phyloP scores from a whole-genome alignment of 1,140 invertebrate species.

The Drosophila truncata region DNA sequence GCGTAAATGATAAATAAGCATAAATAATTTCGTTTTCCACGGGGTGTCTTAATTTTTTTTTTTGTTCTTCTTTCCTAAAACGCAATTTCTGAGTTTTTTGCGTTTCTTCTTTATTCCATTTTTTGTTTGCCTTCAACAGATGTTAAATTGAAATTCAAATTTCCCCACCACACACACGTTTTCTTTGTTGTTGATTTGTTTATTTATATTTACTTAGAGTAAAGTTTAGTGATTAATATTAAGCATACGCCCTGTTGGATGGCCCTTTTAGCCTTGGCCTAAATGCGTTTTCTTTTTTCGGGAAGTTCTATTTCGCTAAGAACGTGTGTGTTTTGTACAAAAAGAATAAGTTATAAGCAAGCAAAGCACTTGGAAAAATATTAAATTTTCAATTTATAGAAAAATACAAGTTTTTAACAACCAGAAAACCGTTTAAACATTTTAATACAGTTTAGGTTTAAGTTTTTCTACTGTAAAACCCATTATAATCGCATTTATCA shows the following conservation, averaged over 20 bases:
- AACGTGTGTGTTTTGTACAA: conserved; percentile 18
- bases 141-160: conserved; percentile 47
- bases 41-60: neutral
- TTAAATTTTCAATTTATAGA: neutral
- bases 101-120: conserved; percentile 23
- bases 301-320: conserved; percentile 29
- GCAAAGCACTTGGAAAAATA: neutral
- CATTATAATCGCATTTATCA: conserved; percentile 9
- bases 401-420: neutral
- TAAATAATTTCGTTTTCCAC: conserved; percentile 64
- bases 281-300: conserved; percentile 34
- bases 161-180: conserved; percentile 6
- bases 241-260: conserved; percentile 36
- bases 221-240: conserved; percentile 42
- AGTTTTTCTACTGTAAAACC: neutral
- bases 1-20: conserved; percentile 81
- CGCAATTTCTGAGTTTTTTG: conserved; percentile 59
- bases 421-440: neutral
- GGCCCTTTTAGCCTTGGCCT: conserved; percentile 29
- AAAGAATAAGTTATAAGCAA: conserved; percentile 42
- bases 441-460: neutral
- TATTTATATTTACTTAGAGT: conserved; percentile 18
- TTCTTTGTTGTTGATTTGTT: conserved; percentile 7
- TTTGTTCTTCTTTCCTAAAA: conserved; percentile 45
- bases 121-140: conserved; percentile 36